Base-by-base conservation (phyloP, 1,140 invertebrate genomes). In the Bombus breviceps region DNA sequence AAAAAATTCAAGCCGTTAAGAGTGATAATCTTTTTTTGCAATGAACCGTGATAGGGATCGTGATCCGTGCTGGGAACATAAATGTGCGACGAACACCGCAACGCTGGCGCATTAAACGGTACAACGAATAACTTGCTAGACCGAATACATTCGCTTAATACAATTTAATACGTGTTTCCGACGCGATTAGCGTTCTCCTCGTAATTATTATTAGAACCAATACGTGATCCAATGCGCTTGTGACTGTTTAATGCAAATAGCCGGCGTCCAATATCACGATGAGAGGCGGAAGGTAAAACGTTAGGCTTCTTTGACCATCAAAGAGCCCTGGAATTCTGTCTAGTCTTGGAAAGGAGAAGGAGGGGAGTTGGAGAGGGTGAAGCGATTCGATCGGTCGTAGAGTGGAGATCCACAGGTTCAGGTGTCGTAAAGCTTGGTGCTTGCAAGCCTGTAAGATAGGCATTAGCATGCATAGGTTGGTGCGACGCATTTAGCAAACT, bases 391-490 rank as follows among this genome's bases (percentile, higher is more conserved):
- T 86, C 69, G 79, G n/a, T 53, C 80, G 77, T 37, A 72, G 53
- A 78, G 37, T 41, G 25, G 43, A 89, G 90, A 93, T 92, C 92
- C 88, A 89, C 92, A 92, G 91, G 88, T 93, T 93, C 81, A 75
- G 62, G 75, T 86, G 86, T 89, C 85, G 90, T 79, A 83, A 89
- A 89, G 87, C 85, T 87, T 69, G 71, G 80, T 83, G 86, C 84
- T 85, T 75, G 86, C 91, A 90, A 92, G 87, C 78, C 83, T 81
- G 87, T 92, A 92, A 94, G 92, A 93, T 92, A 89, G 87, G 89
- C 91, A 94, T 94, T 94, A 93, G 91, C 92, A 93, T 94, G 93
- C 93, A 94, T 93, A 93, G 92, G 91, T 93, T 92, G 92, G 79
- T 87, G 75, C 88, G 85, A 88, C 88, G 89, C 92, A 93, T 93